Percentiles rank a stretch among this genome's conserved stretches.
Conservation (phyloP, 2,113 vertebrate species). For the Rhizomys pruinosus region DNA sequence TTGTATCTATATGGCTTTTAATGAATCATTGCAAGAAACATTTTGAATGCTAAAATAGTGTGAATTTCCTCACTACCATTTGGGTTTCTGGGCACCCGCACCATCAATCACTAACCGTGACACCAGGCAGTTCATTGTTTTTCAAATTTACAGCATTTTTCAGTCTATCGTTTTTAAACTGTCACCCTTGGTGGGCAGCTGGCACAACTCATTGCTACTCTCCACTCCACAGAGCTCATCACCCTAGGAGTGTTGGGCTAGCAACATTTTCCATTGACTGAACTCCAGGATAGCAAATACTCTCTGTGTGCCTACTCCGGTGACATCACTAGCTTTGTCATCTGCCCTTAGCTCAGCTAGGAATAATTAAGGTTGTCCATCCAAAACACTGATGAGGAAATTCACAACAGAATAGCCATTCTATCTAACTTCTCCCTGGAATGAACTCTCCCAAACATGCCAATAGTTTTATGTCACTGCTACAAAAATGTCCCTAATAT, state of each 20-base stretch:
- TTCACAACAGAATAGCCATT: slow-evolving; percentile 9
- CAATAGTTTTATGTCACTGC: background rate
- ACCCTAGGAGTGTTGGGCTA: slow-evolving; percentile 50
- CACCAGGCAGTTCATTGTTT: slow-evolving; percentile 77
- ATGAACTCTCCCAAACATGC: slow-evolving; percentile 38
- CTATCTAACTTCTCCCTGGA: background rate
- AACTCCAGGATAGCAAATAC: slow-evolving; percentile 57
- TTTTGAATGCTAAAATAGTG: slow-evolving; percentile 63
- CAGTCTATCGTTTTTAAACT: slow-evolving; percentile 78
- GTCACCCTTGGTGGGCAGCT: slow-evolving; percentile 75
- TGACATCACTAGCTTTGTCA: slow-evolving; percentile 65
- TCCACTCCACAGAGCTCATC: slow-evolving; percentile 56
- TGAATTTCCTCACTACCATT: slow-evolving; percentile 55
- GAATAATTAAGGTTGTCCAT: slow-evolving; percentile 60
- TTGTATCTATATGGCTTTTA: slow-evolving; percentile 63
- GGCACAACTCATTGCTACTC: slow-evolving; percentile 69
- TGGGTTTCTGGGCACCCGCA: slow-evolving; percentile 51
- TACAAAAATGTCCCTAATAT: slow-evolving; percentile 7
- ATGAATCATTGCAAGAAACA: slow-evolving; percentile 67
- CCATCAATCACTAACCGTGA: slow-evolving; percentile 71
- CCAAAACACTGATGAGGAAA: slow-evolving; percentile 37
- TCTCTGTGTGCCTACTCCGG: slow-evolving; percentile 51
- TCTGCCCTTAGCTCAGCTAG: slow-evolving; percentile 12
- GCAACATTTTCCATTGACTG: slow-evolving; percentile 66
- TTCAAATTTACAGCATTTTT: slow-evolving; percentile 79